Evolutionary conservation across 2,888 invertebrate species (phyloP), one percentile per base, ranked within the genome.

Genomic region (Dyspetes luteomarginatus): DNA sequence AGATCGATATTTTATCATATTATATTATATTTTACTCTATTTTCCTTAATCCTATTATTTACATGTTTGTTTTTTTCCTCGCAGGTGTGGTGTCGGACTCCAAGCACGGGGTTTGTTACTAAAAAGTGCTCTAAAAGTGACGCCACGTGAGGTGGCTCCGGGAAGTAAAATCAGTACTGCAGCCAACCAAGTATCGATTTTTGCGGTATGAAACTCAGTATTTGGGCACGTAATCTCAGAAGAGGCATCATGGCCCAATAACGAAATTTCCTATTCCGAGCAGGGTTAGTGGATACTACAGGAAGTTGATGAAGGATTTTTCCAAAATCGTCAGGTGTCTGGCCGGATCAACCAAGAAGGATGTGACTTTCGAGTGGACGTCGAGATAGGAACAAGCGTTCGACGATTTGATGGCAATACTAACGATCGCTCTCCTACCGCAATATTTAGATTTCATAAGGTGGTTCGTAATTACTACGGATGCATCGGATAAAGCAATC

Each of bases 381-480:
- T n/a, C 36, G 2, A 36, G 60, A 22, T 41, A 73, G 2, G 45
- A 69, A 1, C 58, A 84, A 17, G 76, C 83, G 0, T 85, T 86
- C 55, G 17, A 78, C 4, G 4, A 50, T 19, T 52, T 87, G 2
- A 81, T 75, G 48, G 19, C 65, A 3, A 41, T 50, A 1, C 56
- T 86, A 2, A 76, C 62, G 3, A 60, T 55, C 4, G 79, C 77
- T 24, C 81, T 81, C 17, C n/a, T 78, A 76, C 64, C 78, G 55
- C 50, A 88, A 80, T 89, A 88, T 65, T 89, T 89, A 3, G 86
- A 90, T 82, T 90, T 89, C 68, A 50, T 24, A 0, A 74, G 84
- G 83, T 72, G 77, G 26, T 90, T 87, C 78, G 85, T 81, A 60
- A 76, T 87, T 28, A 87, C 86, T 9, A 91, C 87, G n/a, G 91